Evolutionary conservation across 64 coral and sea anemone genomes (phyloP).

Genomic region (Orbicella faveolata): DNA sequence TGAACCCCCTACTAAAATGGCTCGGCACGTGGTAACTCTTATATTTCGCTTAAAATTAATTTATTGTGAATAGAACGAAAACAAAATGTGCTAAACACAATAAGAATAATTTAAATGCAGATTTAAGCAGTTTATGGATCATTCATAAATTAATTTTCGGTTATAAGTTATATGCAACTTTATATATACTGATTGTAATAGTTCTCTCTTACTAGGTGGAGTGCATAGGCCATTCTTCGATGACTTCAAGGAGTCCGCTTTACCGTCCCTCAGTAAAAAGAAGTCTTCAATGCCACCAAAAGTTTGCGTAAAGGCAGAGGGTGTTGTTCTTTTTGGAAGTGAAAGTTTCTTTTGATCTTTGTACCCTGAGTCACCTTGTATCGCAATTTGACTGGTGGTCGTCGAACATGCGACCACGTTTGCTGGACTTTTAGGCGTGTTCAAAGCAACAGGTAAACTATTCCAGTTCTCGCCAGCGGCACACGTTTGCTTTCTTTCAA

Average conservation of each 20-base stretch:
- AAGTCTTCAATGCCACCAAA: slow-evolving; percentile 23
- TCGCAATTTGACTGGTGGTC: not conserved
- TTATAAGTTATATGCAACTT: too few species aligned
- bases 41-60: too few species aligned
- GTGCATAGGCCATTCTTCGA: not conserved
- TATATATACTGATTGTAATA: not conserved
- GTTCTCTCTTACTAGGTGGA: not conserved
- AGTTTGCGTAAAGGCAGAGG: not conserved
- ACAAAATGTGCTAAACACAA: too few species aligned
- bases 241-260: not conserved
- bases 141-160: too few species aligned
- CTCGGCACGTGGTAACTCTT: too few species aligned
- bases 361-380: not conserved
- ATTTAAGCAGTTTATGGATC: too few species aligned
- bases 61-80: too few species aligned
- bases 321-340: not conserved
- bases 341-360: not conserved
- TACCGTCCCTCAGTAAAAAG: slow-evolving; percentile 1
- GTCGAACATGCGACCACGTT: not conserved
- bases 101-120: too few species aligned
- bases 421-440: not conserved
- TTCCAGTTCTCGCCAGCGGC: not conserved
- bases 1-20: too few species aligned
- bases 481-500: not conserved
- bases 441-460: not conserved